Conservation (phyloP, 2,888 invertebrate genomes). For the Phyto melanocephala region DNA sequence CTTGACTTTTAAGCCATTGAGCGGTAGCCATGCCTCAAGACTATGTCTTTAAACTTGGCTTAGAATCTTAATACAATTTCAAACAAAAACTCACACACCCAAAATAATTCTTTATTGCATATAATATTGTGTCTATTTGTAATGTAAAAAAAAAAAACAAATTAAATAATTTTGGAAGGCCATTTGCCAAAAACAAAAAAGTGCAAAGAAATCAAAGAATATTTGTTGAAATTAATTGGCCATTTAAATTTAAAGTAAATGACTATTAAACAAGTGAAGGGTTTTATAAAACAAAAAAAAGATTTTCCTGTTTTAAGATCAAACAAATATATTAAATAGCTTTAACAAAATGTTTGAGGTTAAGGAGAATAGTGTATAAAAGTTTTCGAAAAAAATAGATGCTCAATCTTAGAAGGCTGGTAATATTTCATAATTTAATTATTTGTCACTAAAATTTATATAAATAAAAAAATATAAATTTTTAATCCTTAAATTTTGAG, state of each 20-base stretch:
- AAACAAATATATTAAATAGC: not conserved
- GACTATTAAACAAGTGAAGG: constrained; percentile 12
- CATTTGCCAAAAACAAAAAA: constrained; percentile 35
- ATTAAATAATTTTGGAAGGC: constrained; percentile 31
- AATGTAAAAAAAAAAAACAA: constrained; percentile 4
- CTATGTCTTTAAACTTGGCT: constrained; percentile 67
- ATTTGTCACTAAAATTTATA: too few relatives aligned
- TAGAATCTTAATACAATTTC: constrained; percentile 53
- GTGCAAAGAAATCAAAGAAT: constrained; percentile 18
- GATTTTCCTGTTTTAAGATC: not conserved
- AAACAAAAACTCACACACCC: constrained; percentile 38
- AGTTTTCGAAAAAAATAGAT: too few relatives aligned
- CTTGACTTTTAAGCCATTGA: constrained; percentile 64
- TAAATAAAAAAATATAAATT: not conserved
- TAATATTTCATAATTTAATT: too few relatives aligned
- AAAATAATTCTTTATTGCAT: constrained; percentile 18
- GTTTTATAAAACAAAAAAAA: not conserved
- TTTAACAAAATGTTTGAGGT: not conserved
- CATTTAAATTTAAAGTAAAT: not conserved
- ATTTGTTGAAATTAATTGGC: constrained; percentile 25
- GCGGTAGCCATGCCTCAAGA: constrained; percentile 38
- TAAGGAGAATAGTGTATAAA: not conserved
- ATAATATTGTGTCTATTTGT: constrained; percentile 10
- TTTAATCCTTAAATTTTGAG: not conserved
- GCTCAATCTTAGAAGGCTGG: too few relatives aligned